Conservation (phyloP, 2,888 invertebrate species). For the Bellardia pandia region DNA sequence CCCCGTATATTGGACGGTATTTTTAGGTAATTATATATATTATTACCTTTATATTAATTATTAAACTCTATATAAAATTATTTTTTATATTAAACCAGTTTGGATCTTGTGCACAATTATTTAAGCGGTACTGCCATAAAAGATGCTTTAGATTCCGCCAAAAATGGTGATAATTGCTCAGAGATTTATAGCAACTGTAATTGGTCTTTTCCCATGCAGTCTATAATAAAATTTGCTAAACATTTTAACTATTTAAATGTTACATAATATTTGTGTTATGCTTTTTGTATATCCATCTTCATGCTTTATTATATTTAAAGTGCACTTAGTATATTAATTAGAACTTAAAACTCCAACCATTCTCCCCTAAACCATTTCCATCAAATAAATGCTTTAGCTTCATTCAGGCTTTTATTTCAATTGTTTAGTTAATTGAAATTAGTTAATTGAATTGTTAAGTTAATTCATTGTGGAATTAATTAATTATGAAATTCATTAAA, state of each 20-base stretch:
- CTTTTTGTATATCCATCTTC: background rate
- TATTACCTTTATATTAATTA: background rate
- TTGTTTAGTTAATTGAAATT: no score
- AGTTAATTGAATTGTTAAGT: no score
- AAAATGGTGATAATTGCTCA: conserved; percentile 82
- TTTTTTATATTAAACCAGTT: conserved; percentile 74
- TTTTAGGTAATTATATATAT: conserved; percentile 80
- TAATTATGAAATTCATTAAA: no score
- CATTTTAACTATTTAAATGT: conserved; percentile 40
- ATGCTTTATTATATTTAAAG: background rate
- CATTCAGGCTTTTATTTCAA: no score
- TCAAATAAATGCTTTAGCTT: no score
- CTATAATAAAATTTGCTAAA: conserved; percentile 14
- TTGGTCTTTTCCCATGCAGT: conserved; percentile 74
- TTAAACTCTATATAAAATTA: background rate
- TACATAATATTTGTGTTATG: conserved; percentile 14
- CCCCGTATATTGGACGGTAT: conserved; percentile 85
- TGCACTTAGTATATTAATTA: no score
- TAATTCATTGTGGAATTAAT: no score
- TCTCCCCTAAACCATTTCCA: no score
- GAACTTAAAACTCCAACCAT: no score
- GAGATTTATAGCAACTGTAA: conserved; percentile 84
- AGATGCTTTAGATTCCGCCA: conserved; percentile 85
- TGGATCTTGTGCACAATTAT: conserved; percentile 81
- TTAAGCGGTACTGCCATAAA: conserved; percentile 86